phyloP scores from a whole-genome alignment of 2,888 invertebrate species.

The Dynastes maya region DNA sequence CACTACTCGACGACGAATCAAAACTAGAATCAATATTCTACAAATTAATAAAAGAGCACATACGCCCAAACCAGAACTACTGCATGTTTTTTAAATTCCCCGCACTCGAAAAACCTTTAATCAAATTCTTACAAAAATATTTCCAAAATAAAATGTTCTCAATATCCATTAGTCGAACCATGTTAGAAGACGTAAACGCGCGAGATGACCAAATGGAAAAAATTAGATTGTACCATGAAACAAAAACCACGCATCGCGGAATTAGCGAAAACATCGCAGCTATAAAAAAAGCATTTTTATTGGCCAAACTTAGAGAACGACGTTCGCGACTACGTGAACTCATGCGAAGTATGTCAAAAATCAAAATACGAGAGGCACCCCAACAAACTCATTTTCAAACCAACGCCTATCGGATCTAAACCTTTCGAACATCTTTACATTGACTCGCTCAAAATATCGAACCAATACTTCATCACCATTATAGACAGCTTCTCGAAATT shows the following conservation, averaged over 20 bases:
- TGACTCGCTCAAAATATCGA: conserved; percentile 46
- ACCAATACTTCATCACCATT: conserved; percentile 53
- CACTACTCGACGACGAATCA: no score
- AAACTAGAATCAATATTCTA: no score
- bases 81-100: neutral
- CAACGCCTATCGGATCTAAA: conserved; percentile 41
- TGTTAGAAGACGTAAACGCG: conserved; percentile 25
- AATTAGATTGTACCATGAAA: conserved; percentile 43
- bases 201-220: conserved; percentile 44
- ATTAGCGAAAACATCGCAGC: conserved; percentile 36
- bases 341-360: conserved; percentile 49
- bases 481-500: conserved; percentile 56
- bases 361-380: conserved; percentile 50
- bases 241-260: conserved; percentile 42
- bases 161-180: conserved; percentile 5
- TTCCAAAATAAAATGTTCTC: conserved; percentile 24
- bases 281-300: conserved; percentile 46
- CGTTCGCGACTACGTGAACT: conserved; percentile 41
- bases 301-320: conserved; percentile 44
- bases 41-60: no score
- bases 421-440: conserved; percentile 48
- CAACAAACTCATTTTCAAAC: conserved; percentile 42
- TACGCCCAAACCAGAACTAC: no score
- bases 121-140: conserved; percentile 32
- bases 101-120: conserved; percentile 11